Conservation (phyloP, 2,888 invertebrate species). For the Epirrita christyi region DNA sequence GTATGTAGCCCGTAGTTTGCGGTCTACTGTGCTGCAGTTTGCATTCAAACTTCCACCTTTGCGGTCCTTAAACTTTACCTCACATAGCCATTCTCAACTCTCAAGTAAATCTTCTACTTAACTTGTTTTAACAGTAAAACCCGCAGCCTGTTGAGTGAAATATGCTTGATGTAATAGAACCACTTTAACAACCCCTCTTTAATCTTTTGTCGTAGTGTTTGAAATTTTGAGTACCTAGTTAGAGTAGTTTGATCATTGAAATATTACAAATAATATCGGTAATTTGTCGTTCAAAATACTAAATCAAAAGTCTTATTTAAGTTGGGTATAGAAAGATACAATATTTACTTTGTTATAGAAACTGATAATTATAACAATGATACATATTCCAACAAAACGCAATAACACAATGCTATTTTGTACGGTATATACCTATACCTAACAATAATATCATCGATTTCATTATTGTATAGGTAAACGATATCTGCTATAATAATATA, state of each 20-base stretch:
- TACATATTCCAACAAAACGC: too few species aligned
- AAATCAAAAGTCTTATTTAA: too few species aligned
- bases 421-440: too few species aligned
- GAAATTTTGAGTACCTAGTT: too few species aligned
- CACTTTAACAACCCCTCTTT: constrained; percentile 2
- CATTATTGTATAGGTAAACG: neutral
- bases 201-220: neutral
- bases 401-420: too few species aligned
- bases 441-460: too few species aligned
- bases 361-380: too few species aligned
- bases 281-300: too few species aligned
- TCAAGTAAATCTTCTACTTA: constrained; percentile 59
- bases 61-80: constrained; percentile 63
- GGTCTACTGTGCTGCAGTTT: constrained; percentile 55
- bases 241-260: too few species aligned
- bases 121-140: constrained; percentile 51
- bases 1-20: constrained; percentile 53
- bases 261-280: too few species aligned
- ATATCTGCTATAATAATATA: neutral
- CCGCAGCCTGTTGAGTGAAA: constrained; percentile 52
- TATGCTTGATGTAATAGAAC: constrained; percentile 38
- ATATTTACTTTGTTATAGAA: too few species aligned
- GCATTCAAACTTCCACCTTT: constrained; percentile 63
- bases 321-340: too few species aligned
- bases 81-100: constrained; percentile 52